Base-by-base conservation (phyloP, 2,888 invertebrate species). In the Maniola hyperantus region DNA sequence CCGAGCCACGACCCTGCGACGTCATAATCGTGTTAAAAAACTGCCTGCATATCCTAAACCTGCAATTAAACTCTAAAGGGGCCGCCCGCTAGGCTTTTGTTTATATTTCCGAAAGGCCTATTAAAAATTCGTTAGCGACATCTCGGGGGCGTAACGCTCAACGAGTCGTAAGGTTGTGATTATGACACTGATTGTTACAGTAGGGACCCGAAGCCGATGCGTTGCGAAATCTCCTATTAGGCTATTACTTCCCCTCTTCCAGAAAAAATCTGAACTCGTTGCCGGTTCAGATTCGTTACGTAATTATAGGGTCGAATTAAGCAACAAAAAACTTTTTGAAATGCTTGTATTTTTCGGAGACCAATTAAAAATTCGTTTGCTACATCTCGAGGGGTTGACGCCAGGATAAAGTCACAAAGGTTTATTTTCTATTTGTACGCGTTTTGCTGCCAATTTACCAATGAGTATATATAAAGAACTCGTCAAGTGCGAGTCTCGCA, bases 1-100 rank as follows among this genome's bases (percentile, higher is more conserved):
- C 84, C 85, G 84, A 78, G 77, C 77, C 75, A 76, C 83, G 81
- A 87, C 87, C 87, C 88, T 86, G 87, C 88, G 82, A 88, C 87
- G 87, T 88, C 89, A 89, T 91, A 90, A 91, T 90, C 88, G 84
- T 82, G 87, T 91, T 91, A 89, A 89, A 91, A 90, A 89, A 87
- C 81, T 87, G 85, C 87, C 87, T 89, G 89, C 87, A 89, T 88
- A 86, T 90, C 84, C 87, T 90, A 87, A 90, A 87, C 88, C 88
- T 86, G 87, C 89, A 90, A 91, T 90, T 89, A 85, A 87, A 84
- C 81, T 78, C 75, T 78, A 77, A 81, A 82, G 82, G 83, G 71
- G 76, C 73, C 81, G 80, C 83, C 83, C 78, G 77, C 79, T 74
- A 78, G 82, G 80, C 58, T 61, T 71, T 73, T 73, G 72, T 71